phyloP scores from a whole-genome alignment of 2,113 vertebrate genomes.

The Symphodus melops region DNA sequence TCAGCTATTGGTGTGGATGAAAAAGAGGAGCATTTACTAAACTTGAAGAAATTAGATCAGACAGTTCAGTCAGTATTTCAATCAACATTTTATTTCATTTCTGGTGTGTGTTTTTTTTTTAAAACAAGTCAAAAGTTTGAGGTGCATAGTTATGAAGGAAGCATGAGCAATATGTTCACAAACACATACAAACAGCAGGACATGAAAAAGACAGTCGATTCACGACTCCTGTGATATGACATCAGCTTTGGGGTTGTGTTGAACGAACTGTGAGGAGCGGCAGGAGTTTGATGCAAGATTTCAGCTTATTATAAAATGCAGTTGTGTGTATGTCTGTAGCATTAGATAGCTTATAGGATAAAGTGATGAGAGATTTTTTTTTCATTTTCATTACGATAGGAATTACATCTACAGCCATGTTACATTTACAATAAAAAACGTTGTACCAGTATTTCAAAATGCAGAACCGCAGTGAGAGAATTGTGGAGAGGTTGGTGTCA shows the following conservation, averaged over 20 bases:
- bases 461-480: constrained; percentile 15
- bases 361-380: constrained; percentile 20
- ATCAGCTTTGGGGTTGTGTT: constrained; percentile 3
- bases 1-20: neutral
- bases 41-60: constrained; percentile 15
- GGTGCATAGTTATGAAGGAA: constrained; percentile 81
- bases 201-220: constrained; percentile 58
- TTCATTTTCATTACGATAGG: constrained; percentile 1
- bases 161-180: constrained; percentile 75
- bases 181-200: constrained; percentile 71
- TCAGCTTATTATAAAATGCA: constrained; percentile 6
- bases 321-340: constrained; percentile 12
- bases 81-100: constrained; percentile 83
- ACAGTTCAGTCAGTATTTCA: constrained; percentile 38
- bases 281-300: constrained; percentile 29
- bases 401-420: constrained; percentile 1
- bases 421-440: constrained; percentile 21
- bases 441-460: constrained; percentile 33
- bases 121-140: constrained; percentile 76
- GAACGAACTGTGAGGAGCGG: neutral
- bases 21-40: neutral
- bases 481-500: constrained; percentile 25
- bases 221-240: constrained; percentile 25
- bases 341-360: constrained; percentile 13
- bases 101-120: constrained; percentile 49